Evolutionary conservation across 2,888 invertebrate species (phyloP), one percentile per base, ranked within the genome.

Genomic region (Drosophila barbarae): DNA sequence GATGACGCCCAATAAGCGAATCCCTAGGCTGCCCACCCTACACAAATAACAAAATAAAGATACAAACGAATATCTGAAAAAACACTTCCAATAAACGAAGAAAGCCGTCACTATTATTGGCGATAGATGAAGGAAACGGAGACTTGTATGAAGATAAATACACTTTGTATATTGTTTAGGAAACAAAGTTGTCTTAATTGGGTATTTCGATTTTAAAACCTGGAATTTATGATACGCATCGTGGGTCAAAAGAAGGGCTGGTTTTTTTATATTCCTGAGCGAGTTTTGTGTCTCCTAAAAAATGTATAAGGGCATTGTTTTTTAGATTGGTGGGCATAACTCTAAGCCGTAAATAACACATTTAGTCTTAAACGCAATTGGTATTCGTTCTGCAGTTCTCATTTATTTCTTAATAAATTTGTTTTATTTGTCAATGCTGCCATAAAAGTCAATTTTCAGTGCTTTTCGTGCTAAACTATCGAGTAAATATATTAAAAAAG

Each of bases 31-130:
- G 63, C 63, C 42, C 36, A 51, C 35, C 51, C 60, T 21, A 53
- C 10, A 57, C 32, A 61, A 63, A 38, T 36, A 46, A 73, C 52
- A 54, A 34, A 34, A 39, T 21, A 12, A 46, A 28, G 13, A 47
- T 21, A 13, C 10, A 46, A 38, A 34, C 21, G 18, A 42, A 30
- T 12, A 26, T 13, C n/a, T 63, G 28, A 44, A 60, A 69, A 67
- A 26, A 64, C 42, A 77, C 77, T 76, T 71, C 76, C 73, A 78
- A 57, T 50, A 81, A 81, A 58, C 64, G 58, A 80, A 52, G 10
- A 42, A 21, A 21, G 18, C 15, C 10, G 7, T 15, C 21, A 15
- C 12, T 32, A 26, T 10, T 28, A 10, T 38, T 23, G 26, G 15
- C 21, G 13, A 4, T 15, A 53, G 5, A 2, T 36, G 8, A 18